Percentiles rank a stretch among this genome's conserved stretches.
Evolutionary conservation across 2,113 vertebrate genomes (phyloP).

Genomic region (Chamaetylas fuelleborni): DNA sequence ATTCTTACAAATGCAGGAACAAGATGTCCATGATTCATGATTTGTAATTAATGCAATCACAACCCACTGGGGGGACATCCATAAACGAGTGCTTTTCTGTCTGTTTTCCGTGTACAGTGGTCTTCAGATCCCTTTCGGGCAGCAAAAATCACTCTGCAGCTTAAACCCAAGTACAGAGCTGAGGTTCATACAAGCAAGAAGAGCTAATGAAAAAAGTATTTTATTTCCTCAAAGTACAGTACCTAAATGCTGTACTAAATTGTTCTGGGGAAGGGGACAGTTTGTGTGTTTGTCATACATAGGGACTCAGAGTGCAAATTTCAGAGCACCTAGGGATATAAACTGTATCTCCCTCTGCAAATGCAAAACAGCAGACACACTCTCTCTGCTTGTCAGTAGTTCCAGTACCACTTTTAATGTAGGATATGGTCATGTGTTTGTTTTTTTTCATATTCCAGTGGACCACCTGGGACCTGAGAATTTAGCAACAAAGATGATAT

Average conservation of each 20-base stretch:
- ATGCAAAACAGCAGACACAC: background rate
- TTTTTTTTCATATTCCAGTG: background rate
- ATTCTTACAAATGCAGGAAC: background rate
- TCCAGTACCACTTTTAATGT: background rate
- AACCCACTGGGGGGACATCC: background rate
- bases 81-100: background rate
- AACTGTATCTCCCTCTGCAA: background rate
- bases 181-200: accelerated
- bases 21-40: background rate
- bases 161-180: background rate
- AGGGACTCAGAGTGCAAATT: background rate
- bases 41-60: background rate
- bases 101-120: background rate
- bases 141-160: background rate
- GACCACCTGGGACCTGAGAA: background rate
- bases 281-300: background rate
- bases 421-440: too few relatives aligned
- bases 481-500: background rate
- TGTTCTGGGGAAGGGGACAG: background rate
- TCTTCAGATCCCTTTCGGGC: background rate
- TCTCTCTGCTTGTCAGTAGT: background rate
- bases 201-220: background rate
- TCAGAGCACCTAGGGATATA: background rate
- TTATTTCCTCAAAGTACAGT: background rate
- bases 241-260: background rate